phyloP scores from a whole-genome alignment of 1,140 invertebrate genomes.

The Leguminivora glycinivorella region DNA sequence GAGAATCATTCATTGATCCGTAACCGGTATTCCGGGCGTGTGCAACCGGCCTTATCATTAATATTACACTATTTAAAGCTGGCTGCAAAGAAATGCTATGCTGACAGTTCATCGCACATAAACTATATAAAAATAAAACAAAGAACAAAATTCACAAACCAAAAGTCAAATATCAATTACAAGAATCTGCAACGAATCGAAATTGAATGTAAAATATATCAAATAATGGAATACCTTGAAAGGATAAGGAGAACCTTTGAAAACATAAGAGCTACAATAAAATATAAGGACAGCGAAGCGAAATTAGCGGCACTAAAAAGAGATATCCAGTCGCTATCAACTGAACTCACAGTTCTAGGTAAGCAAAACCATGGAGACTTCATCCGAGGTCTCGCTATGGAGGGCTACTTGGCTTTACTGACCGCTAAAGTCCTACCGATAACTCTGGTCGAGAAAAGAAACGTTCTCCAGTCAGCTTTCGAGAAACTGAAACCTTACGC shows the following conservation, averaged over 20 bases:
- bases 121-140: neutral
- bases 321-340: slow-evolving; percentile 54
- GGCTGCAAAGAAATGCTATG: neutral
- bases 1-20: no score
- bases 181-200: neutral
- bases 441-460: slow-evolving; percentile 56
- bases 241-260: slow-evolving; percentile 59
- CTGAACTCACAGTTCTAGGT: slow-evolving; percentile 54
- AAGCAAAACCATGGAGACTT: slow-evolving; percentile 59
- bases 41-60: no score
- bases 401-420: slow-evolving; percentile 59
- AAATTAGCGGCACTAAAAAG: slow-evolving; percentile 53
- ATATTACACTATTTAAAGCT: neutral
- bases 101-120: no score
- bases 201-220: neutral
- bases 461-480: slow-evolving; percentile 51
- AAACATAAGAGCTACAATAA: slow-evolving; percentile 53
- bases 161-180: neutral
- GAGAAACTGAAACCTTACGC: slow-evolving; percentile 60
- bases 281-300: slow-evolving; percentile 52
- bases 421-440: slow-evolving; percentile 61
- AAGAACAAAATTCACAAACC: neutral
- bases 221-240: slow-evolving; percentile 57
- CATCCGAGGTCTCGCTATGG: slow-evolving; percentile 63
- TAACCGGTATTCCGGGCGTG: no score